Evolutionary conservation across 2,797 vertebrate species (phyloP), one percentile per base, ranked within the genome.

Genomic region (Peromyscus nudipes): DNA sequence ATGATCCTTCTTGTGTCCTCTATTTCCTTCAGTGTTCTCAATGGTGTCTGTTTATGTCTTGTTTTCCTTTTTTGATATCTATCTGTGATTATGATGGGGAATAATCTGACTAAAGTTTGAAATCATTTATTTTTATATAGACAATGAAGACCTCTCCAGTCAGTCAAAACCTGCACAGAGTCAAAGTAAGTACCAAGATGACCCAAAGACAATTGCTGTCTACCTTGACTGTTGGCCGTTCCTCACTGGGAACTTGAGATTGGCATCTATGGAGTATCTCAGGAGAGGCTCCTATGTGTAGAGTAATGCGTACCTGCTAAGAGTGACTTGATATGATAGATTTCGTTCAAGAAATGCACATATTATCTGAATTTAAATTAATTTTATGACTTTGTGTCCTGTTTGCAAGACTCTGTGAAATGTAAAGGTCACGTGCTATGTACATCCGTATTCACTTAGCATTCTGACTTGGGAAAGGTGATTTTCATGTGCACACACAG

Each of bases 91-190:
- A 46, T 67, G n/a, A 11, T 94, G 82, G 31, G 46, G 7, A 83
- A 40, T 76, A 93, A 65, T 92, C 90, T 91, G 31, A 65, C 64
- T 86, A 91, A 76, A 92, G 29, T 43, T 19, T 43, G 62, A 92
- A 96, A 69, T 96, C 37, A 79, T 34, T 85, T 73, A 67, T 98
- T 97, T 95, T 98, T 92, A 95, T 97, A 80, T 98, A 99, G 99
- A 99, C 98, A 98, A 98, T 93, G 99, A 99, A 92, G 99, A 99
- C 69, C 97, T 98, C 97, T 98, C 98, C 92, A 98, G 77, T 96
- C 98, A 98, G 92, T 64, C 98, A 97, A 99, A 99, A 98, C 80
- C 98, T 97, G 95, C 98, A 77, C 98, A 98, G 97, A 98, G 97
- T 98, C 98, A 98, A 98, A 98, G 99, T 99, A 98, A 99, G 98